Base-by-base conservation (phyloP, 2,797 vertebrate species). In the Sparus aurata region DNA sequence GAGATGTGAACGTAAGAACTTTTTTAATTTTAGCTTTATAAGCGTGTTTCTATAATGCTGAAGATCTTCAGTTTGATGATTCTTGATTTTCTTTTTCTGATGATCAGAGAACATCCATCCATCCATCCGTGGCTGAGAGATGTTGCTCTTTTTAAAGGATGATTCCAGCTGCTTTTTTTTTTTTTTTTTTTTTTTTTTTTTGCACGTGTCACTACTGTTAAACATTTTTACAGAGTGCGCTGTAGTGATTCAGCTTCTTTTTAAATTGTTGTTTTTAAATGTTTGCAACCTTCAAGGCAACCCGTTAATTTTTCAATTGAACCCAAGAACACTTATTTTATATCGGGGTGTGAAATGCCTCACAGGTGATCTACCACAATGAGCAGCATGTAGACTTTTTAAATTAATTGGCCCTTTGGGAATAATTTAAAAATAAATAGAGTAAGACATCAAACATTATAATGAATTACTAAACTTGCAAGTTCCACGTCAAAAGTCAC, bases 1-100 rank as follows among this genome's bases (percentile, higher is more conserved):
- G 0, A 83, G 1, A 13, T 96, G 94, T 82, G 73, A 89, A 91
- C 77, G 95, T 96, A 86, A 79, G 92, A 41, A 18, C 43, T 38
- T 20, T 25, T 66, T 25, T 41, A 1, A 63, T 15, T 23, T 1
- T 62, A 43, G 6, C 7, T 53, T 23, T 22, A 38, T 38, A 13
- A 72, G 53, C 17, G 45, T 0, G 65, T 43, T 25, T 43, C n/a
- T 12, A 34, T 5, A 18, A 38, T 12, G n/a, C 7, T 47, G 12
- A 22, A 17, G 10, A 17, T 25, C 4, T 30, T 4, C 1, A 4
- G 16, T 30, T 16, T 30, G 5, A 6, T 5, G 4, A 30, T 30
- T 30, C 30, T 30, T 30, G 30, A 30, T 27, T 27, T 27, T 27
- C 27, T 27, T 27, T 27, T 27, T 27, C 27, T 27, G 27, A 27